Base-by-base conservation (phyloP, 2,888 invertebrate genomes). In the Drosophila paranaensis region DNA sequence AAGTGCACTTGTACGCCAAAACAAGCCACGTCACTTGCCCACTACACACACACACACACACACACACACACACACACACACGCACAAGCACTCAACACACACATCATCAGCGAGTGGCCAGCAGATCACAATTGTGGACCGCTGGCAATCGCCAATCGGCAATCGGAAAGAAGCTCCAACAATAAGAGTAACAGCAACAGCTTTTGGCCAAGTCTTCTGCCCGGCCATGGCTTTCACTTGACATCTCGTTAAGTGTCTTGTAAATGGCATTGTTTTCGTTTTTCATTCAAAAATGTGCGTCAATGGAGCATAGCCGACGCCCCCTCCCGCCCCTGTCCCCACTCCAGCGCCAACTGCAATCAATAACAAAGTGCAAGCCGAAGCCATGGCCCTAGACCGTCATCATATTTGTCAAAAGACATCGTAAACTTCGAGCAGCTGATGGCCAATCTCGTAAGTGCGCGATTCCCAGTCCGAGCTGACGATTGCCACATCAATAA, bases 241-340 rank as follows among this genome's bases (percentile, higher is more conserved):
- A 78, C 81, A 81, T 74, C 82, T 89, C 89, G 90, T 90, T 89
- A 89, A 90, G 89, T 90, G 88, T 90, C 86, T 88, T 89, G 90
- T 89, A 89, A 89, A 90, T 89, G 90, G 89, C 88, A 87, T 85
- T 85, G 88, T 77, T 82, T 88, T 89, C 85, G 77, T 81, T 88
- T 88, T 87, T 89, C 86, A 84, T 89, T 87, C 88, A 89, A 77
- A 77, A 85, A 79, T 82, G 75, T 85, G 79, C 88, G 88, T 40
- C 54, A 53, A 25, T 53, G 51, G 25, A 39, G 39, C 53, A 11
- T 13, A 27, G 39, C 39, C 25, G 0, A 25, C 0, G 53, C 39
- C 25, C 13, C 53, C 0, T 6, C 35, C 20, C 2, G 3, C 51
- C 4, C 8, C 53, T 6, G 4, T 37, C 4, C 13, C 53, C n/a